Percentiles rank a stretch among this genome's conserved stretches.
Conservation (phyloP, 1,140 invertebrate genomes). For the fruit fly (Drosophila melanogaster) region Release_6_plus_ISO1_MT NT_033777.3:4988501-4989000, state of each 20-base stretch:
- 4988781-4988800: slow-evolving; percentile 17
- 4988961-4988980: slow-evolving; percentile 19
- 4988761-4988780: slow-evolving; percentile 45
- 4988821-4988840: slow-evolving; percentile 9
- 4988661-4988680: slow-evolving; percentile 73
- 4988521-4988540: slow-evolving; percentile 64
- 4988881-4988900: slow-evolving; percentile 7
- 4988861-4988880: slow-evolving; percentile 25
- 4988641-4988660: slow-evolving; percentile 86
- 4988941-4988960: slow-evolving; percentile 40
- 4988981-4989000: slow-evolving; percentile 36
- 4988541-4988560: slow-evolving; percentile 85
- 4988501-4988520: slow-evolving; percentile 17
- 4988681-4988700: slow-evolving; percentile 67
- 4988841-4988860: slow-evolving; percentile 14
- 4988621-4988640: slow-evolving; percentile 87
- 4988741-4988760: slow-evolving; percentile 30
- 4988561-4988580: slow-evolving; percentile 85
- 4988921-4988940: neutral
- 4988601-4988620: slow-evolving; percentile 87
- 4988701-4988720: slow-evolving; percentile 27
- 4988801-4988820: slow-evolving; percentile 10
- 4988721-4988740: slow-evolving; percentile 23
- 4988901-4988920: neutral
- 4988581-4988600: slow-evolving; percentile 86